phyloP scores from a whole-genome alignment of 2,797 vertebrate species.

The Eremophila alpestris region DNA sequence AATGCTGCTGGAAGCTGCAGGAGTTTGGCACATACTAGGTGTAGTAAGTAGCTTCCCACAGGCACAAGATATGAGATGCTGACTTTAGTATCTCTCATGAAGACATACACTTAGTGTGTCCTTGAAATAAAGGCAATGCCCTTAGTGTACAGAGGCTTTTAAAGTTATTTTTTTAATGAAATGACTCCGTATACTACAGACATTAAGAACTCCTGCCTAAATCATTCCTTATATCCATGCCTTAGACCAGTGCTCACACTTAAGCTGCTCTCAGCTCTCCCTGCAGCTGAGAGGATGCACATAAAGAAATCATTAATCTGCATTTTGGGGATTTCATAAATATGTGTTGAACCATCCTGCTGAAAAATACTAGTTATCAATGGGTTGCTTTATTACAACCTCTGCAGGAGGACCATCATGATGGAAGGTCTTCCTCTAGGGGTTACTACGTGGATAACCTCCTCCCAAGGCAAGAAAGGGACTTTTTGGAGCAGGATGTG shows the following conservation, averaged over 20 bases:
- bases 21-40: accelerated
- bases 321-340: background rate
- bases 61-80: background rate
- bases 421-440: background rate
- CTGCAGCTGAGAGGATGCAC: background rate
- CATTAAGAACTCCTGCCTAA: background rate
- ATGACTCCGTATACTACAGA: background rate
- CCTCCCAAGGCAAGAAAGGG: background rate
- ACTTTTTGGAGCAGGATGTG: background rate
- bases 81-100: background rate
- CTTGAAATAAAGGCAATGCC: background rate
- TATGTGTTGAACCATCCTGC: background rate
- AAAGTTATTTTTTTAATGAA: accelerated
- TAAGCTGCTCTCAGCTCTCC: background rate
- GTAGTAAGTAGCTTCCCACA: background rate
- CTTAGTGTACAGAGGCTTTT: background rate
- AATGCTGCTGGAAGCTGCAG: background rate
- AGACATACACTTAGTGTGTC: background rate
- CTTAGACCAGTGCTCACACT: background rate
- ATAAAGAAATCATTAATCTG: background rate
- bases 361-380: background rate
- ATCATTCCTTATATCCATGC: background rate
- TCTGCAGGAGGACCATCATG: background rate
- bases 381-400: background rate
- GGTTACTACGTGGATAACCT: background rate